phyloP scores from a whole-genome alignment of 2,113 vertebrate genomes.

The Gobiocypris rarus region DNA sequence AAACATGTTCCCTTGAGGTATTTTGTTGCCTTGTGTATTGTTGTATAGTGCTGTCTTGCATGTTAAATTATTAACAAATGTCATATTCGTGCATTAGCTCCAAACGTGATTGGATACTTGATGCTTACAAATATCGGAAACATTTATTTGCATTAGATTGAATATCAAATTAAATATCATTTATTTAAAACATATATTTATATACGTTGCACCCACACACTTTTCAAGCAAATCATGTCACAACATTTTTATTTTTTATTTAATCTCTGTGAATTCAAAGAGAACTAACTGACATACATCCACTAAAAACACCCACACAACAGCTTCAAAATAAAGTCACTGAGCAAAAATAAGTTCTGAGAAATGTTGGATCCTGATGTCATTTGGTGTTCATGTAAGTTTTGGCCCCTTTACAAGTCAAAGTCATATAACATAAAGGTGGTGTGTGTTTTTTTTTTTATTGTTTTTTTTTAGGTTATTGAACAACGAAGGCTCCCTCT shows the following conservation, averaged over 20 bases:
- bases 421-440: background rate
- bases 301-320: background rate
- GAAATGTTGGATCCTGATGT: background rate
- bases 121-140: background rate
- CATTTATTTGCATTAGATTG: background rate
- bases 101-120: background rate
- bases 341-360: background rate
- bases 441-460: too few relatives aligned
- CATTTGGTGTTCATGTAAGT: background rate
- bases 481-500: constrained; percentile 95
- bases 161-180: background rate
- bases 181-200: background rate
- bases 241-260: background rate
- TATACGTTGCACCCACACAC: background rate
- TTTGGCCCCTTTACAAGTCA: background rate
- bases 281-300: background rate
- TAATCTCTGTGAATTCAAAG: background rate
- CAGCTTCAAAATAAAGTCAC: background rate
- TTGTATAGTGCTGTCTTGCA: background rate
- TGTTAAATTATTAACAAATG: background rate
- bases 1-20: background rate
- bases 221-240: background rate
- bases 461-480: constrained; percentile 72
- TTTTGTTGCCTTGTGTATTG: background rate
- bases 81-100: background rate